These are phyloP conservation scores for Euclidia mi DNA, from an alignment of 2,888 invertebrate species.

Conservation along the genomic window DNA sequence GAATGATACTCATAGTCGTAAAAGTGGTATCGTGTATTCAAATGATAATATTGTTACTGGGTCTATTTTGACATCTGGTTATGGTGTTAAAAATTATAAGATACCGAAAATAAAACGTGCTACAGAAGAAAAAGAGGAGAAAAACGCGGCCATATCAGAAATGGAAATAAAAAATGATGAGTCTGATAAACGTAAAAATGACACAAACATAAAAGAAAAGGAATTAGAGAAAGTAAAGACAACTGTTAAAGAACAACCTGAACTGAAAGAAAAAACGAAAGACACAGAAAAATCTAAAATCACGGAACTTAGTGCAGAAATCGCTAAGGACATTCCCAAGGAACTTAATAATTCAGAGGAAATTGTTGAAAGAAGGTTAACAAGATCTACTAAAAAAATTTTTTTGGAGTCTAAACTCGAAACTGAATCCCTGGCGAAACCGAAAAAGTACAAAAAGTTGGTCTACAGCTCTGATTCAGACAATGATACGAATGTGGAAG, in stretches of 20 bases:
- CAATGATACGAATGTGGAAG: slow-evolving; percentile 39
- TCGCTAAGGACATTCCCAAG: background rate
- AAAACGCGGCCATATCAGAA: slow-evolving; percentile 8
- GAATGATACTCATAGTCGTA: slow-evolving; percentile 50
- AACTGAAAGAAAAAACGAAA: background rate
- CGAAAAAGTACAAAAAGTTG: slow-evolving; percentile 62
- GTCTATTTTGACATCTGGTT: slow-evolving; percentile 76
- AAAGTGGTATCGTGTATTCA: slow-evolving; percentile 80
- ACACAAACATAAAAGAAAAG: slow-evolving; percentile 23
- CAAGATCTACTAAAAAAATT: slow-evolving; percentile 64
- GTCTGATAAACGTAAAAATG: slow-evolving; percentile 12
- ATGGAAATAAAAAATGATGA: background rate
- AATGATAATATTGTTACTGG: slow-evolving; percentile 82
- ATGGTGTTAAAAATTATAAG: slow-evolving; percentile 85
- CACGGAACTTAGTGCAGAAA: background rate
- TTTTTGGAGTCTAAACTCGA: slow-evolving; percentile 30
- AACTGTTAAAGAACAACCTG: slow-evolving; percentile 3
- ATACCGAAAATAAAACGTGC: slow-evolving; percentile 85
- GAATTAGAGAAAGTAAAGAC: slow-evolving; percentile 2
- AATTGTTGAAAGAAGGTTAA: slow-evolving; percentile 57
- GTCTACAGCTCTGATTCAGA: slow-evolving; percentile 74
- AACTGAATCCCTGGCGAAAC: slow-evolving; percentile 18
- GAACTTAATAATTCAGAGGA: slow-evolving; percentile 16
- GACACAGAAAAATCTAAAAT: background rate
- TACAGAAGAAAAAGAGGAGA: slow-evolving; percentile 21